phyloP scores from a whole-genome alignment of 2,797 vertebrate species.

The Heteromormyrus szaboi region DNA sequence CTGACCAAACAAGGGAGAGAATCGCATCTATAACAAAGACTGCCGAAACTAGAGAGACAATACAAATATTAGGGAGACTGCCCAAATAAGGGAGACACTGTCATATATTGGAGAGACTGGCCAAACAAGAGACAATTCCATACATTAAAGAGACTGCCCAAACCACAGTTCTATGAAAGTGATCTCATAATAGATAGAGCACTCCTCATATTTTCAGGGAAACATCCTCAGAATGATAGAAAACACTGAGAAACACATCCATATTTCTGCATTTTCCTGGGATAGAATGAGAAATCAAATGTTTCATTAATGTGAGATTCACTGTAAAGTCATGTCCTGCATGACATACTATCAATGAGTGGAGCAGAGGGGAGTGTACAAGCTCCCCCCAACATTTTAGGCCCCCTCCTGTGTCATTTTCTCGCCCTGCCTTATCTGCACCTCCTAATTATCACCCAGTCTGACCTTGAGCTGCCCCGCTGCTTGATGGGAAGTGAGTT shows the following conservation, averaged over 20 bases:
- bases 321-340: neutral
- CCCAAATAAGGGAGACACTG: neutral
- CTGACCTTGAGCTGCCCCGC: neutral
- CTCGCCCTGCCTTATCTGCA: neutral
- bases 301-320: neutral
- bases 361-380: no score
- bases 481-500: neutral
- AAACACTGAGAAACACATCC: neutral
- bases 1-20: neutral
- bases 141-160: neutral
- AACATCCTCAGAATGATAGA: neutral
- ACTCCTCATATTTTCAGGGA: neutral
- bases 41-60: neutral
- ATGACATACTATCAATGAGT: neutral
- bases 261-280: neutral
- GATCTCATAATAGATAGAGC: neutral
- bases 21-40: neutral
- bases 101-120: neutral
- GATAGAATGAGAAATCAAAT: neutral
- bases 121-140: neutral
- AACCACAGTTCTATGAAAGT: neutral
- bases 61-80: neutral
- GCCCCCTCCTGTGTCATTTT: neutral
- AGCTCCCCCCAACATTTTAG: neutral
- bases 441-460: conserved; percentile 16